These are phyloP conservation scores for Dendrocopos noguchii DNA, from an alignment of 2,113 vertebrate species.

Conservation along the genomic window DNA sequence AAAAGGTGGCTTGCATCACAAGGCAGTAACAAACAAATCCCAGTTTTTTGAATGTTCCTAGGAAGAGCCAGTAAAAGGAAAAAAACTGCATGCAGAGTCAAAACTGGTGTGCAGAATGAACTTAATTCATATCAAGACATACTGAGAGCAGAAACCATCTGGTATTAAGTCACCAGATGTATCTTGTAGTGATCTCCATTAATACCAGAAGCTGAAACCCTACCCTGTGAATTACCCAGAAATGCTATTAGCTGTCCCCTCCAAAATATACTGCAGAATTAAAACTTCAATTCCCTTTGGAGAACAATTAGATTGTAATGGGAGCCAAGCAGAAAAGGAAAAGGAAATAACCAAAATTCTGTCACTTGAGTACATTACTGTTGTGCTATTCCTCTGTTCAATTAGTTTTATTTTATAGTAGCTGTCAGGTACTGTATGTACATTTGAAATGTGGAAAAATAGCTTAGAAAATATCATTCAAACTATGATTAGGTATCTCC, in stretches of 20 bases:
- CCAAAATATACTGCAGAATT: background rate
- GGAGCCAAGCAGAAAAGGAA: background rate
- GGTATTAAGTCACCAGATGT: background rate
- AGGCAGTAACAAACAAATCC: background rate
- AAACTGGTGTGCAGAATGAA: background rate
- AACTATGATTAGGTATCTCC: slow-evolving; percentile 31
- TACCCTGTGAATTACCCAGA: slow-evolving; percentile 1
- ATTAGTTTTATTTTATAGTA: background rate
- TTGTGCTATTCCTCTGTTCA: background rate
- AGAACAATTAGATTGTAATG: slow-evolving; percentile 10
- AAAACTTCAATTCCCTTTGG: background rate
- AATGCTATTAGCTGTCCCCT: background rate
- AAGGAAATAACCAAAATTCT: slow-evolving; percentile 4
- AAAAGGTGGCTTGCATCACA: background rate
- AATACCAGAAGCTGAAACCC: slow-evolving; percentile 7
- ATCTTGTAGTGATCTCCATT: background rate
- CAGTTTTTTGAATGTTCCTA: background rate
- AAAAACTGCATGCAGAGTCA: background rate
- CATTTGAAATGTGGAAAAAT: slow-evolving; percentile 44
- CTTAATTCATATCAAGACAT: background rate
- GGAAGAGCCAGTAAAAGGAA: background rate
- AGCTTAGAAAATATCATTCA: slow-evolving; percentile 35
- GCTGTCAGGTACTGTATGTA: slow-evolving; percentile 18
- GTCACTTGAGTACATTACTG: background rate
- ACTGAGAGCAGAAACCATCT: background rate